phyloP scores from a whole-genome alignment of 2,888 invertebrate species.

The Drosophila ochracea region DNA sequence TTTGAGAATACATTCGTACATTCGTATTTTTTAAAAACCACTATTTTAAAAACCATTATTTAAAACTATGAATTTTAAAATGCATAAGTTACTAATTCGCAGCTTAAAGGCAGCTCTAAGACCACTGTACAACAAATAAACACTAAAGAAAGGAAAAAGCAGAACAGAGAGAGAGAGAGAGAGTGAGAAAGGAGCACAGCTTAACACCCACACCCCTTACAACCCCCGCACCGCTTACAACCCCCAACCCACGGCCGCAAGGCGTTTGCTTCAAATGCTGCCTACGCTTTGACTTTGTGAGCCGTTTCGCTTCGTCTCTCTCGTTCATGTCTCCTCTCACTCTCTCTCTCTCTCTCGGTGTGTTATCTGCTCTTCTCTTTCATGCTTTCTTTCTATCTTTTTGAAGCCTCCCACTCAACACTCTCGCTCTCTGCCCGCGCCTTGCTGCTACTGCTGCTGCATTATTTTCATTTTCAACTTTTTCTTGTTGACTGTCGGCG shows the following conservation, averaged over 20 bases:
- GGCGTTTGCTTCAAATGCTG: slow-evolving; percentile 27
- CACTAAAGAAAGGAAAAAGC: neutral
- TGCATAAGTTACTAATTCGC: no score
- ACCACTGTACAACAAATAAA: slow-evolving; percentile 7
- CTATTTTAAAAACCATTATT: neutral
- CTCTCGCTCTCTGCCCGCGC: slow-evolving; percentile 54
- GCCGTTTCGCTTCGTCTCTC: slow-evolving; percentile 6
- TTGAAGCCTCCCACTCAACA: slow-evolving; percentile 43
- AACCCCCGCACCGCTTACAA: neutral
- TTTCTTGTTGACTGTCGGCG: slow-evolving; percentile 43
- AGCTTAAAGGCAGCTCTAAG: neutral
- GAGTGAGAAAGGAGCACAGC: slow-evolving; percentile 24
- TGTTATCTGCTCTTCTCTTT: slow-evolving; percentile 16
- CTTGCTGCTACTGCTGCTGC: slow-evolving; percentile 52
- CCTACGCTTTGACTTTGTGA: slow-evolving; percentile 46
- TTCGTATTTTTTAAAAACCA: neutral
- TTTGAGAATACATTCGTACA: neutral
- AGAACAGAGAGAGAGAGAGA: neutral
- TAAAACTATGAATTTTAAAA: neutral
- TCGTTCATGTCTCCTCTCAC: neutral
- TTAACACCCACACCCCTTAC: slow-evolving; percentile 35
- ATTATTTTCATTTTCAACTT: slow-evolving; percentile 80
- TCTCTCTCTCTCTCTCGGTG: slow-evolving; percentile 3
- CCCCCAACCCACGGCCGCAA: neutral
- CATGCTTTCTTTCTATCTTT: slow-evolving; percentile 11